Conservation (phyloP, 2,797 vertebrate species). For the Eulemur mongoz region DNA sequence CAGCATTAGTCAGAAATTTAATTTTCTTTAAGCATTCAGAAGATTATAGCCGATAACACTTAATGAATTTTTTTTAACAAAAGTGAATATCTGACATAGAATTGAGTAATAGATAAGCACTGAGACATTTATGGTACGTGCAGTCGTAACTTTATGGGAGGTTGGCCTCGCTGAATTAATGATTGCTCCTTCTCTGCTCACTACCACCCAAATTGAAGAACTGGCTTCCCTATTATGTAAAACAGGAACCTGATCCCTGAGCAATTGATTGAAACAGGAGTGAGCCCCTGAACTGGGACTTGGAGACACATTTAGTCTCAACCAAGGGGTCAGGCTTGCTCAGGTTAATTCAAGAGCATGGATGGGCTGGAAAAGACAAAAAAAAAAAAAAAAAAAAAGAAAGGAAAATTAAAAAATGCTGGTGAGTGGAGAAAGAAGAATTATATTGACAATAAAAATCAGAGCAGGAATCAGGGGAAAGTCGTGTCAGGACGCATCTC, state of each 20-base stretch:
- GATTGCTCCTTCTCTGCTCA: neutral
- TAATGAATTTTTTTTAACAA: neutral
- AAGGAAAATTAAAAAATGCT: neutral
- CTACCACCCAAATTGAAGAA: neutral
- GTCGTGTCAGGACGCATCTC: neutral
- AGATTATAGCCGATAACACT: neutral
- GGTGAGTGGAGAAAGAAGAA: neutral
- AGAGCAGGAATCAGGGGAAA: neutral
- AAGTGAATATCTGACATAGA: neutral
- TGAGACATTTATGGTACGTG: neutral
- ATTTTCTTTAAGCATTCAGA: constrained; percentile 39
- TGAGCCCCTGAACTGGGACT: neutral
- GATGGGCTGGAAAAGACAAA: neutral
- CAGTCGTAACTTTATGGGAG: neutral
- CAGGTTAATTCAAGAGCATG: neutral
- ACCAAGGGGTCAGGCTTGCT: neutral
- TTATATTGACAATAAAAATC: neutral
- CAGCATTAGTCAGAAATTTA: constrained; percentile 9
- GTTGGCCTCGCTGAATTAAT: neutral
- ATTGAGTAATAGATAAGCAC: neutral
- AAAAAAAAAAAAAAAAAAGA: neutral
- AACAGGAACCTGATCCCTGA: neutral
- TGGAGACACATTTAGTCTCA: neutral
- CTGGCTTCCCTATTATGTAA: neutral
- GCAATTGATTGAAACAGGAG: neutral